Percentiles rank a stretch among this genome's conserved stretches.
Conservation (phyloP, 2,113 vertebrate species). For the Vicugna pacos region DNA sequence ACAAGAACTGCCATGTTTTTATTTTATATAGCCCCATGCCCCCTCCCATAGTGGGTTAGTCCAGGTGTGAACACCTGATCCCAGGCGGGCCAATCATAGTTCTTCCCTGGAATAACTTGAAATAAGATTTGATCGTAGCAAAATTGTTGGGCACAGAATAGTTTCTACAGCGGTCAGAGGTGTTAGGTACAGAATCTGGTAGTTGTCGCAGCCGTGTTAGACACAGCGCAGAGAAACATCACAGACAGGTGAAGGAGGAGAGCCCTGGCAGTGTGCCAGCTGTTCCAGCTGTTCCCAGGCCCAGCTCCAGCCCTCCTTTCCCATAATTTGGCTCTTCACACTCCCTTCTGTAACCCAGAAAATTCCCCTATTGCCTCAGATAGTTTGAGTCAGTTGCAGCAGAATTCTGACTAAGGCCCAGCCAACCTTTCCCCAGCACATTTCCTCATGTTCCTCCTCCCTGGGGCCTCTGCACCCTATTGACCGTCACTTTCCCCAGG, state of each 20-base stretch:
- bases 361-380: constrained; percentile 51
- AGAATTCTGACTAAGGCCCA: constrained; percentile 38
- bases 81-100: not conserved
- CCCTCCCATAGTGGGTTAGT: not conserved
- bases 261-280: not conserved
- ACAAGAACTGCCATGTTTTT: not conserved
- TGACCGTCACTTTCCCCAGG: not conserved
- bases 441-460: not conserved
- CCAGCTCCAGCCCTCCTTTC: not conserved
- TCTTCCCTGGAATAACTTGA: constrained; percentile 14
- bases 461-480: not conserved
- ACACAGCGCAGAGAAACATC: not conserved
- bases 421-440: not conserved
- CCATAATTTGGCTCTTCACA: not conserved
- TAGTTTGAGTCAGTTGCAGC: constrained; percentile 50
- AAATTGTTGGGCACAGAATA: not conserved
- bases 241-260: not conserved
- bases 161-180: not conserved
- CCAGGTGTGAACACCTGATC: not conserved
- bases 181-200: not conserved
- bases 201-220: not conserved
- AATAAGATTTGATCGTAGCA: not conserved
- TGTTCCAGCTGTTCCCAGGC: not conserved
- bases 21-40: not conserved
- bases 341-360: constrained; percentile 34